Evolutionary conservation across 2,888 invertebrate genomes (phyloP).

Genomic region (Abscondita cerata): DNA sequence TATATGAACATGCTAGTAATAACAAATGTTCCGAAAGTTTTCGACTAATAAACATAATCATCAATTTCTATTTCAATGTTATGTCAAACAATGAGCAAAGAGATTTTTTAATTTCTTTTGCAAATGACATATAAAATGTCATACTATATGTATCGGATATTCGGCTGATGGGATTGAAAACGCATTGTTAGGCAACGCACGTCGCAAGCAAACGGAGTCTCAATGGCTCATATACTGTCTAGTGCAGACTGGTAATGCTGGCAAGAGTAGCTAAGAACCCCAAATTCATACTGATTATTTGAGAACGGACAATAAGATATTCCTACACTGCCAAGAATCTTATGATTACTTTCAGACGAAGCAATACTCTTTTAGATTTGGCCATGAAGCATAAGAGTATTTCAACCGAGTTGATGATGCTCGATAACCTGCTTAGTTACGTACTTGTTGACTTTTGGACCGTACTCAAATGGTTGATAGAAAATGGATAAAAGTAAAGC

Average conservation of each 20-base stretch:
- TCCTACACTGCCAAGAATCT: constrained; percentile 49
- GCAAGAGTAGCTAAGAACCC: constrained; percentile 28
- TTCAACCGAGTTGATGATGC: constrained; percentile 30
- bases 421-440: constrained; percentile 37
- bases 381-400: constrained; percentile 42
- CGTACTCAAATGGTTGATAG: constrained; percentile 19
- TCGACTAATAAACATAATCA: too few relatives aligned
- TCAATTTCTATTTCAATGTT: too few relatives aligned
- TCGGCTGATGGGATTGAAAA: constrained; percentile 27
- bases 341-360: constrained; percentile 45
- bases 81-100: too few relatives aligned
- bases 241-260: constrained; percentile 64
- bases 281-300: constrained; percentile 38
- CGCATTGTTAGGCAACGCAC: constrained; percentile 45
- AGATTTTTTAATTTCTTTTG: too few relatives aligned
- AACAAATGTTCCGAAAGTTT: too few relatives aligned
- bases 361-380: constrained; percentile 29
- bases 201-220: constrained; percentile 64
- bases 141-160: too few relatives aligned
- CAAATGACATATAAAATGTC: too few relatives aligned
- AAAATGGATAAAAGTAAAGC: constrained; percentile 11
- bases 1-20: too few relatives aligned
- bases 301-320: constrained; percentile 39
- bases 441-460: constrained; percentile 44
- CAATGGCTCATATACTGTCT: constrained; percentile 70